phyloP scores from a whole-genome alignment of 2,888 invertebrate genomes.

The Drosophila nr. fundita region DNA sequence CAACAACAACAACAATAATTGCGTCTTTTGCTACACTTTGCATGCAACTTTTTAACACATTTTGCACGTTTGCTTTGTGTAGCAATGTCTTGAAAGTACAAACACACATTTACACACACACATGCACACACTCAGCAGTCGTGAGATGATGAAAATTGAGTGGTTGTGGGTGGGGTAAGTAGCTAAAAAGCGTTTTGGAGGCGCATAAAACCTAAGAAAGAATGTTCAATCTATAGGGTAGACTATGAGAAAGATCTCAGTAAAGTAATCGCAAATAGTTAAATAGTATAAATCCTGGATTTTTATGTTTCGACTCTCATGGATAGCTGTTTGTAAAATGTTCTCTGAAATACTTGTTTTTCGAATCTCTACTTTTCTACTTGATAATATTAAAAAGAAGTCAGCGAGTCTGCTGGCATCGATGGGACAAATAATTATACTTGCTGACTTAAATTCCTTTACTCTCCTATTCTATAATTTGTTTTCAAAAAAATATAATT shows the following conservation, averaged over 20 bases:
- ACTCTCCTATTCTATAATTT: background rate
- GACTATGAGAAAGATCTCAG: background rate
- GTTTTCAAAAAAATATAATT: background rate
- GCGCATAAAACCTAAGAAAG: conserved; percentile 7
- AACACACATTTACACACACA: conserved; percentile 19
- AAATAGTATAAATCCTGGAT: background rate
- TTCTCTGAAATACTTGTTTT: background rate
- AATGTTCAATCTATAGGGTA: background rate
- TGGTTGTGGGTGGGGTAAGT: background rate
- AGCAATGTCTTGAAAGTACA: conserved; percentile 52
- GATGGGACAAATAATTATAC: too few relatives aligned
- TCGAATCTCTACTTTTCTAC: background rate
- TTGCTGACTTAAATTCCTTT: background rate
- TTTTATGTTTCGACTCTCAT: background rate
- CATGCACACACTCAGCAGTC: conserved; percentile 1
- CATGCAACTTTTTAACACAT: conserved; percentile 71
- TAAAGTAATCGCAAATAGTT: background rate
- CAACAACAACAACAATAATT: conserved; percentile 25
- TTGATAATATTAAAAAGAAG: background rate
- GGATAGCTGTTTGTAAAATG: background rate
- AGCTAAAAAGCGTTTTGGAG: conserved; percentile 7
- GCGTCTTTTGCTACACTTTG: conserved; percentile 23
- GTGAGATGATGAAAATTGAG: background rate
- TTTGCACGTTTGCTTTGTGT: conserved; percentile 68
- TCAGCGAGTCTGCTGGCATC: background rate